Evolutionary conservation across 2,113 vertebrate genomes (phyloP), one percentile per base, ranked within the genome.

Genomic region (Dolichallabes microphthalmus): DNA sequence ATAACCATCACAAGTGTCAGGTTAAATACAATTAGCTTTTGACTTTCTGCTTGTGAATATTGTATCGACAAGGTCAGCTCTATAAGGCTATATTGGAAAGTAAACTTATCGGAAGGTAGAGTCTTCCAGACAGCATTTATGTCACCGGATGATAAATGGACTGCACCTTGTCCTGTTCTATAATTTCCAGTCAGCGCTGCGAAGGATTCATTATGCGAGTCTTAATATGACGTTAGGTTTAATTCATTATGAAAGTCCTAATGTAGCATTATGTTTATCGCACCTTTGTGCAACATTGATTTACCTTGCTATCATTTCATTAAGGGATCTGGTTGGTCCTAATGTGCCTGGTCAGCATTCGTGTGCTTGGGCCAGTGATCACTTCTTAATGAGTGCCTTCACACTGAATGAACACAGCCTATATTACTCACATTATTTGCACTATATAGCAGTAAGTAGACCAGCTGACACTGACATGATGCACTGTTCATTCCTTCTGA

Each of bases 401-500:
- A 82, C 45, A 82, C 50, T 45, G 80, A 82, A 55, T 82, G 71
- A 87, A 83, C 76, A 80, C 82, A 63, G 61, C 85, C n/a, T 32
- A 79, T 68, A 75, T 85, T 60, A n/a, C 66, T 69, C 57, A 50
- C 71, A 73, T 66, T 35, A 73, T 84, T 78, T 84, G 58, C 68
- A 53, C 80, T 74, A 61, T 82, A 78, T 81, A 74, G 64, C 50
- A 35, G 82, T 39, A 69, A 75, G 88, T 53, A 75, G 68, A 52
- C 55, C 81, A 82, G 68, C 57, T 85, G 87, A 86, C 53, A 69
- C 73, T 58, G 74, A 64, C 58, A 71, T 77, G 35, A 71, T 39
- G 35, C 61, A 88, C 84, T 69, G 45, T 88, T 91, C 84, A 85
- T 88, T 90, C 87, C 83, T 87, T 55, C 69, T 82, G 89, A 87